These are phyloP conservation scores for Eunapius fragilis DNA, from an alignment of 37 sponge, comb jelly and placozoan species.

Conservation along the genomic window DNA sequence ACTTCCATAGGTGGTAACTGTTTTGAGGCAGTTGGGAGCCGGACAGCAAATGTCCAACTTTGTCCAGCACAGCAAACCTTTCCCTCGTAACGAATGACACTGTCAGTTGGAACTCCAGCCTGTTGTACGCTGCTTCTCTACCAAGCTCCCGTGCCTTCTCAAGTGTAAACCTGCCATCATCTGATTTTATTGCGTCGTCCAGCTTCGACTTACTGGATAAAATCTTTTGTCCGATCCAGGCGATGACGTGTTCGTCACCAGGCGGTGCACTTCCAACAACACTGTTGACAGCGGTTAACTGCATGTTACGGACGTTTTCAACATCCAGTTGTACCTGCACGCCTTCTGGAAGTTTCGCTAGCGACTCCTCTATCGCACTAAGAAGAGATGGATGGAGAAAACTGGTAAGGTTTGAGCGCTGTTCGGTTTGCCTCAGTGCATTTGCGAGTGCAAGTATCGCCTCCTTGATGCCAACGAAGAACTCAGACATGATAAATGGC, in stretches of 20 bases:
- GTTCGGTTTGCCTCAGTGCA: background rate
- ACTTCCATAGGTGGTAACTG: slow-evolving; percentile 48
- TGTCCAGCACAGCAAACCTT: slow-evolving; percentile 32
- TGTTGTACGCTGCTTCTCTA: slow-evolving; percentile 26
- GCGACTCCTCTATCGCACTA: slow-evolving; percentile 9
- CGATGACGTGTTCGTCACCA: slow-evolving; percentile 53
- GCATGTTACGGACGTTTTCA: slow-evolving; percentile 21
- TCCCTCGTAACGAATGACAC: slow-evolving; percentile 43
- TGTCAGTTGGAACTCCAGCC: slow-evolving; percentile 43
- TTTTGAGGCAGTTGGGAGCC: slow-evolving; percentile 18
- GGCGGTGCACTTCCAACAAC: slow-evolving; percentile 35
- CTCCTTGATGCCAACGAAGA: slow-evolving; percentile 32
- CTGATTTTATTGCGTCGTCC: background rate
- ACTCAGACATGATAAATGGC: slow-evolving; percentile 15
- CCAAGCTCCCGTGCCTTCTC: slow-evolving; percentile 31
- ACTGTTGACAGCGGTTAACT: slow-evolving; percentile 3
- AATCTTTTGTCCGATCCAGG: slow-evolving; percentile 57
- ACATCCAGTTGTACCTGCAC: slow-evolving; percentile 30
- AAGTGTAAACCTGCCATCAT: slow-evolving; percentile 32
- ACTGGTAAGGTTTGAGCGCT: slow-evolving; percentile 11
- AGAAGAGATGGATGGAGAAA: slow-evolving; percentile 22
- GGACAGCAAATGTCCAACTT: slow-evolving; percentile 1
- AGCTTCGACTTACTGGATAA: slow-evolving; percentile 36
- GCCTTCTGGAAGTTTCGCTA: slow-evolving; percentile 1
- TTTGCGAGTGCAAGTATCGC: slow-evolving; percentile 21